Evolutionary conservation across 2,113 vertebrate species (phyloP).

Genomic region (Hippopotamus amphibius): DNA sequence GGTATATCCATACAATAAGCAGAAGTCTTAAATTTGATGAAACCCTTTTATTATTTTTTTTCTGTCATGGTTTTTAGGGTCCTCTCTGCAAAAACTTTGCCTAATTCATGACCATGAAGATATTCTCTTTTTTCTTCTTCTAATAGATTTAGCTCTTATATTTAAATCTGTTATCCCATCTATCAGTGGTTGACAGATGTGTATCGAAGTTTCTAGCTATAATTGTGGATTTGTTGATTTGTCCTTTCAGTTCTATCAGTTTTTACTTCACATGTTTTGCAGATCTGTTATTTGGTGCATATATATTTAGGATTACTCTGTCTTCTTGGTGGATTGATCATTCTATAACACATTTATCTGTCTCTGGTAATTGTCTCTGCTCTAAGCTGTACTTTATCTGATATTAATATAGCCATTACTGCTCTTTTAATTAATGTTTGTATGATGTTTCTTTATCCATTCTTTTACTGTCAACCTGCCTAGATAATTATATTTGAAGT

Average conservation of each 20-base stretch:
- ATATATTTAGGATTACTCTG: conserved; percentile 2
- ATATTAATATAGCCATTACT: background rate
- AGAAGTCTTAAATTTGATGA: background rate
- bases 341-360: conserved; percentile 1
- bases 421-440: background rate
- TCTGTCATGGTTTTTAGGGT: background rate
- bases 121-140: background rate
- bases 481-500: background rate
- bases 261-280: background rate
- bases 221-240: background rate
- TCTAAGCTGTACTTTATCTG: background rate
- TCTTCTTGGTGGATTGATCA: background rate
- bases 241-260: conserved; percentile 8
- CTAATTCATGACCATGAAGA: background rate
- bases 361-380: too few species aligned
- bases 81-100: background rate
- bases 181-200: background rate
- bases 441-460: background rate
- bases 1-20: background rate
- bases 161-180: background rate
- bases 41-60: background rate
- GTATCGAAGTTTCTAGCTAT: background rate
- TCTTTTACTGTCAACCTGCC: background rate
- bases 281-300: background rate
- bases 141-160: background rate